These are phyloP conservation scores for Heliconius ismenius DNA, from an alignment of 2,888 invertebrate genomes.

Conservation along the genomic window DNA sequence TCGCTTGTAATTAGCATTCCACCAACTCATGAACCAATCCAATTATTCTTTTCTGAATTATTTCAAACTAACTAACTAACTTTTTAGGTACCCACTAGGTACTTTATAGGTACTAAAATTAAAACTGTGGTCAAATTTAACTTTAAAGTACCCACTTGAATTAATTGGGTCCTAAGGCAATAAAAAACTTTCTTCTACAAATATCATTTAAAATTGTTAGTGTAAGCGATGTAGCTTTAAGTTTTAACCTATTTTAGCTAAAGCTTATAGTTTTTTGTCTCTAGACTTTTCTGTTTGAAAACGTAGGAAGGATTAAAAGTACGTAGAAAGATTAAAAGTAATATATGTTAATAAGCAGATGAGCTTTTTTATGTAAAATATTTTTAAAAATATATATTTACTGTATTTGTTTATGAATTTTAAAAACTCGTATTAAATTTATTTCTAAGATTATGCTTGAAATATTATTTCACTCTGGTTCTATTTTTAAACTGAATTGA, in stretches of 20 bases:
- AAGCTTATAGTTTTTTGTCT: constrained; percentile 1
- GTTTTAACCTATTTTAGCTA: constrained; percentile 9
- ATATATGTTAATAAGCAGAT: neutral
- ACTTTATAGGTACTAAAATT: constrained; percentile 29
- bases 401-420: no score
- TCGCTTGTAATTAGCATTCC: constrained; percentile 26
- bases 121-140: constrained; percentile 39
- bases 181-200: constrained; percentile 26
- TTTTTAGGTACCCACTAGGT: constrained; percentile 24
- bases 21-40: constrained; percentile 36
- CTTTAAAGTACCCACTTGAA: constrained; percentile 25
- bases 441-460: no score
- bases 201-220: constrained; percentile 14
- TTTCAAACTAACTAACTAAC: constrained; percentile 32
- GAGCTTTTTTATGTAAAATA: no score
- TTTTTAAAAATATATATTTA: no score
- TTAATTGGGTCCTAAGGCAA: constrained; percentile 38
- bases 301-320: neutral
- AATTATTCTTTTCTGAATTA: constrained; percentile 39
- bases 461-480: neutral
- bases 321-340: neutral
- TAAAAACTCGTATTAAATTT: no score
- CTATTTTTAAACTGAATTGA: neutral
- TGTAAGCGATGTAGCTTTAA: neutral
- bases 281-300: neutral